Evolutionary conservation across 2,888 invertebrate genomes (phyloP), one percentile per base, ranked within the genome.

Genomic region (Metopia argyrocephala): DNA sequence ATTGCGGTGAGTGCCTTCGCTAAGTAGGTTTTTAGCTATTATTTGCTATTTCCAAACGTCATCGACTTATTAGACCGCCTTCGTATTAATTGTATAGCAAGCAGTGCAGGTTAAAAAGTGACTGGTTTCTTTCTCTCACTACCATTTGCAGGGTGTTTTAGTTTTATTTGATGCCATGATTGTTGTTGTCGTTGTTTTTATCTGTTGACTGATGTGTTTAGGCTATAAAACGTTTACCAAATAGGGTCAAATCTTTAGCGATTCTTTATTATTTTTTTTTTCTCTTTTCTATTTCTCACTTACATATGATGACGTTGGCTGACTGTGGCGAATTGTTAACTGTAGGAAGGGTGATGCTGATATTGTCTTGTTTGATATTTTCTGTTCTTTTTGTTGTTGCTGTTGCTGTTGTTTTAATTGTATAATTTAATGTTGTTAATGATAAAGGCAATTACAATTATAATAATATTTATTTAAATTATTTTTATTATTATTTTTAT

Each of bases 191-290:
- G 3, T 31, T 31, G 31, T 54, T 25, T 28, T n/a, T 45, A 18
- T 23, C 28, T 31, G 68, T 5, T 62, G 28, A 27, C 48, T n/a
- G 31, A 9, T 61, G 31, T 31, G 61, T 38, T 78, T 54, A 68
- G 71, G 48, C 69, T 38, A 66, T 56, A 59, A 76, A 75, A 28
- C 68, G 38, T 66, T 62, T 73, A 27, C 80, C 80, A 80, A 76
- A 80, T 80, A 80, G 80, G 80, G 80, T 80, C 76, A 80, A 68
- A 57, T 25, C 62, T 57, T 76, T 57, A 38, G 3, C 38, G 38
- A 38, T 57, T 20, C 45, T 27, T 54, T 31, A 56, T 62, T 48
- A 54, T 48, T 73, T 50, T 78, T 3, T 54, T 57, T 56, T 61
- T 46, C 21, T 20, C 15, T 15, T 2, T 15, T 15, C 1, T 38